Conservation (phyloP, 2,888 invertebrate genomes). For the Eugnorisma glareosa region DNA sequence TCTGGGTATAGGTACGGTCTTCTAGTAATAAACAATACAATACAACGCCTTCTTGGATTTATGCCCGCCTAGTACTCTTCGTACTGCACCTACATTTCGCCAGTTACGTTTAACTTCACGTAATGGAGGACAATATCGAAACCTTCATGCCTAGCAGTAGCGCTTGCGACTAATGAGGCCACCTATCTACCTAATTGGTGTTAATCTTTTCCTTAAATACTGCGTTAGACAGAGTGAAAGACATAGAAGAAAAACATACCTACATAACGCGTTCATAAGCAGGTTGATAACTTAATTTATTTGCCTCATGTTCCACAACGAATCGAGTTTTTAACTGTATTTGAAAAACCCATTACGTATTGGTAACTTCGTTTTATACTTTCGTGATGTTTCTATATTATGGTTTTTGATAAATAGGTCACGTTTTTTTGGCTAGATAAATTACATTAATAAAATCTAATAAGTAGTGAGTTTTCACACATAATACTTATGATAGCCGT, state of each 20-base stretch:
- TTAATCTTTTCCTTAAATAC: background rate
- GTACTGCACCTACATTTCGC: no score
- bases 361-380: conserved; percentile 14
- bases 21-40: no score
- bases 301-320: conserved; percentile 5
- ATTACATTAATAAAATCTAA: no score
- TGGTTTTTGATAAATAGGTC: conserved; percentile 8
- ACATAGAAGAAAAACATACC: background rate
- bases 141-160: no score
- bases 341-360: background rate
- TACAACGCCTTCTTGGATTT: no score
- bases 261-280: background rate
- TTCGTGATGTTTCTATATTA: conserved; percentile 4
- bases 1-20: no score
- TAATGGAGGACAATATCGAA: no score
- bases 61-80: no score
- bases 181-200: background rate
- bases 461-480: background rate
- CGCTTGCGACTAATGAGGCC: background rate
- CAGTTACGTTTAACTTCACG: no score
- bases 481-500: background rate
- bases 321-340: conserved; percentile 7
- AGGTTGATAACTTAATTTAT: background rate
- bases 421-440: background rate
- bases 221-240: background rate